Evolutionary conservation across 2,113 vertebrate species (phyloP).

Genomic region (Hippocampus barbouri): DNA sequence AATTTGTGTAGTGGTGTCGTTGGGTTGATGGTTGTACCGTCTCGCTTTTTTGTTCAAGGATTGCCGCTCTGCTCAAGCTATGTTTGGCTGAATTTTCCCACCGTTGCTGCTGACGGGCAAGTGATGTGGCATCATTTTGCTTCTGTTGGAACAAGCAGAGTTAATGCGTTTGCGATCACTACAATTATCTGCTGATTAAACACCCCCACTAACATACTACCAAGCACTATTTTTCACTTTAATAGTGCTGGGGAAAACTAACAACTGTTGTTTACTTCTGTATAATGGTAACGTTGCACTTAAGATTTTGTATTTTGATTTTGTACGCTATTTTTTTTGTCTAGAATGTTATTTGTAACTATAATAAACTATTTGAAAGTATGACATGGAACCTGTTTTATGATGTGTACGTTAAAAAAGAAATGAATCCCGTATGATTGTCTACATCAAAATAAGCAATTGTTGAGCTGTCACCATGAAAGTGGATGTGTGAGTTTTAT

Average conservation of each 20-base stretch:
- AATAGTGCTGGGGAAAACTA: background rate
- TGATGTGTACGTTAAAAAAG: background rate
- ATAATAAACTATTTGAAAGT: constrained; percentile 42
- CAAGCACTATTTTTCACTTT: background rate
- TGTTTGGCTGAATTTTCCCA: background rate
- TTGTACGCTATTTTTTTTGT: constrained; percentile 19
- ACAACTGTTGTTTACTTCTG: constrained; percentile 8
- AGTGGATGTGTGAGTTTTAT: background rate
- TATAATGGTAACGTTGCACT: constrained; percentile 6
- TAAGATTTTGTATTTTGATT: constrained; percentile 27
- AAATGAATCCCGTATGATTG: no score
- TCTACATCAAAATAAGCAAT: no score
- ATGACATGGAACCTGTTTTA: background rate
- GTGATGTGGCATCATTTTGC: background rate
- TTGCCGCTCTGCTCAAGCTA: background rate
- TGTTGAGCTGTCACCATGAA: background rate
- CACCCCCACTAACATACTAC: background rate
- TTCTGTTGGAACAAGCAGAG: background rate
- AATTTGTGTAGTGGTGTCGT: background rate
- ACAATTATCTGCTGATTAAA: background rate
- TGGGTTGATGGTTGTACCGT: background rate
- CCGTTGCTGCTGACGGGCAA: background rate
- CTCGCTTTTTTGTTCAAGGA: background rate
- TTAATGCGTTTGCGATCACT: background rate
- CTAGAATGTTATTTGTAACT: background rate